Base-by-base conservation (phyloP, 1,140 invertebrate species). In the Pantala flavescens region DNA sequence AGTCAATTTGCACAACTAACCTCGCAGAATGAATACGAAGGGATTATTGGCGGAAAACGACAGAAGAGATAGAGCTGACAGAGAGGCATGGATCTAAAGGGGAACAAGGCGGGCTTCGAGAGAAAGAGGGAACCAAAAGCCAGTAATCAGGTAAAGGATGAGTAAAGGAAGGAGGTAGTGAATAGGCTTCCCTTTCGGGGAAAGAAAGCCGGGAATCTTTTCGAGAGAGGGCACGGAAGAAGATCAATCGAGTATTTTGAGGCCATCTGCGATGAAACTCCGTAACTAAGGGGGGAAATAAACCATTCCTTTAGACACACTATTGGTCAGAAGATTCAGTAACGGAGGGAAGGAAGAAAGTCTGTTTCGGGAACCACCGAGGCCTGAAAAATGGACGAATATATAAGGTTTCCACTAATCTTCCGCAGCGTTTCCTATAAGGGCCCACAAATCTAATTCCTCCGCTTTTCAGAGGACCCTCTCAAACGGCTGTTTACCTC, bases 1-100 rank as follows among this genome's bases (percentile, higher is more conserved):
- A 63, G 49, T 63, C 49, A 63, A 63, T 63, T 63, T 63, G 49
- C 49, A 63, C 49, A 63, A 63, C 49, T 63, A 63, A 63, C 49
- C 49, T 63, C 49, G 12, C 49, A 16, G 49, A 12, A 63, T 63
- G 49, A 63, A 63, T 36, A 9, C 12, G 49, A 12, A 16, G 49
- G 14, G 49, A 63, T 63, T 16, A 63, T 36, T 36, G 28, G 28
- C 3, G 28, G 9, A 36, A 36, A 36, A 36, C 28, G 28, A 36
- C 28, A 36, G 9, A 9, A 36, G 28, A 63, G 49, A 63, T 1
- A 14, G n/a, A 21, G 49, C 49, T 63, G 49, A 63, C 16, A 21
- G 49, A 63, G 43, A 49, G n/a, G 49, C 3, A 3, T 3, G 49
- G 16, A 21, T 63, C 3, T 7, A 21, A 19, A 12, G 49, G 49